Percentiles rank a stretch among this genome's conserved stretches.
Conservation (phyloP, 2,888 invertebrate species). For the Agrotis segetum region DNA sequence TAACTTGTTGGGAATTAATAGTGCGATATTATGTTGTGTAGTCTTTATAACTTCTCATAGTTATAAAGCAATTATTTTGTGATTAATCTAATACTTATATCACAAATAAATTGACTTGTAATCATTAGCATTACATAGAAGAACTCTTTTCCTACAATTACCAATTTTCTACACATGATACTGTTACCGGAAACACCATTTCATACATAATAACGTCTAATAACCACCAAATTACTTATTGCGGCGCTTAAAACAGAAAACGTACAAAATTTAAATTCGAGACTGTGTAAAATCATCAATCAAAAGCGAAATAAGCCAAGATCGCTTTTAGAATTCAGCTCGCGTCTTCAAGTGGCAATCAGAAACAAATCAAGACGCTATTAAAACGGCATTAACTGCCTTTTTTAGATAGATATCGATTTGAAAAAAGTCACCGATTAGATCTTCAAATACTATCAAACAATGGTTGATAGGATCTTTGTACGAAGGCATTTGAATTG, state of each 20-base stretch:
- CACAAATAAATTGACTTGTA: background rate
- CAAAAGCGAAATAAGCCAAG: conserved; percentile 75
- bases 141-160: conserved; percentile 25
- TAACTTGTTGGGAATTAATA: background rate
- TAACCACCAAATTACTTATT: conserved; percentile 40
- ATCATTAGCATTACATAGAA: conserved; percentile 17
- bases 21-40: background rate
- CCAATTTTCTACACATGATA: conserved; percentile 33
- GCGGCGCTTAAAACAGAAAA: conserved; percentile 58
- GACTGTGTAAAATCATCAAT: conserved; percentile 76
- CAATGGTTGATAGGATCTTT: conserved; percentile 76
- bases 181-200: conserved; percentile 43
- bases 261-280: conserved; percentile 69
- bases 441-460: conserved; percentile 78
- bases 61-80: background rate
- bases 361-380: conserved; percentile 86
- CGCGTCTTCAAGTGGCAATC: conserved; percentile 81
- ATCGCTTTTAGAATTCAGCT: conserved; percentile 71
- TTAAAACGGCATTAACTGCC: conserved; percentile 85
- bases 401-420: conserved; percentile 84
- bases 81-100: conserved; percentile 10
- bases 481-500: conserved; percentile 64
- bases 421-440: conserved; percentile 78
- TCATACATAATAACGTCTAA: conserved; percentile 39
- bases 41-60: background rate